Percentiles rank a stretch among this genome's conserved stretches.
Evolutionary conservation across 2,888 invertebrate species (phyloP).

Genomic region (Chymomyza amoena): DNA sequence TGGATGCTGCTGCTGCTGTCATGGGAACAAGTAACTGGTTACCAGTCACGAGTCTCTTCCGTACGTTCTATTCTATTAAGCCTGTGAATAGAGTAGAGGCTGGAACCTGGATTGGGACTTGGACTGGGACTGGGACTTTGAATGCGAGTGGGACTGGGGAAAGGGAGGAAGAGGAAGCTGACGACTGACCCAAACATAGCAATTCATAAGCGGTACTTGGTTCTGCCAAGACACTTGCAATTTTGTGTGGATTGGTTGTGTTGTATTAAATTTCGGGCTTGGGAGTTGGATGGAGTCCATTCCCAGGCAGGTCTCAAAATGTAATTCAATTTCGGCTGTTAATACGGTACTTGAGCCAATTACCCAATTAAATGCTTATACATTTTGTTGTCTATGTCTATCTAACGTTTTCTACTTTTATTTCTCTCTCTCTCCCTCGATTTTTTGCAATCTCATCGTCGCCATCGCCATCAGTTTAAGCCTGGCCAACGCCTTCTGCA

Average conservation of each 20-base stretch:
- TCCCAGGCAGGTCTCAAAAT: constrained; percentile 16
- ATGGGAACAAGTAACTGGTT: constrained; percentile 48
- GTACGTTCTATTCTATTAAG: constrained; percentile 45
- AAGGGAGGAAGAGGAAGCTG: too few relatives aligned
- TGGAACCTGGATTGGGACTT: not conserved
- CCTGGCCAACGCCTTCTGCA: constrained; percentile 31
- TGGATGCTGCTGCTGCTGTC: constrained; percentile 9
- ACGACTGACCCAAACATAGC: constrained; percentile 2
- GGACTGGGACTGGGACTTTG: not conserved
- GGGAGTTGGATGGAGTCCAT: too few relatives aligned
- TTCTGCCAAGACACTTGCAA: constrained; percentile 54
- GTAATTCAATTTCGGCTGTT: constrained; percentile 59
- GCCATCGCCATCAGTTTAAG: constrained; percentile 21
- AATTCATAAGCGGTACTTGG: constrained; percentile 2
- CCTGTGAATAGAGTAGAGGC: not conserved
- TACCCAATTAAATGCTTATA: constrained; percentile 71
- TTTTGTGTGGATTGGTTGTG: constrained; percentile 48
- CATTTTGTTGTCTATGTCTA: constrained; percentile 14
- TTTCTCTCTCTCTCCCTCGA: not conserved
- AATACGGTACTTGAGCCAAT: constrained; percentile 72
- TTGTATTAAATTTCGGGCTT: constrained; percentile 12
- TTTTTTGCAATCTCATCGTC: constrained; percentile 70
- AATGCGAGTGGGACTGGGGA: not conserved
- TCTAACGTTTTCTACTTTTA: constrained; percentile 4
- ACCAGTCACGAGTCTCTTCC: constrained; percentile 59